Percentiles rank a stretch among this genome's conserved stretches.
phyloP scores from a whole-genome alignment of 1,140 invertebrate species.

The Hyles euphorbiae region DNA sequence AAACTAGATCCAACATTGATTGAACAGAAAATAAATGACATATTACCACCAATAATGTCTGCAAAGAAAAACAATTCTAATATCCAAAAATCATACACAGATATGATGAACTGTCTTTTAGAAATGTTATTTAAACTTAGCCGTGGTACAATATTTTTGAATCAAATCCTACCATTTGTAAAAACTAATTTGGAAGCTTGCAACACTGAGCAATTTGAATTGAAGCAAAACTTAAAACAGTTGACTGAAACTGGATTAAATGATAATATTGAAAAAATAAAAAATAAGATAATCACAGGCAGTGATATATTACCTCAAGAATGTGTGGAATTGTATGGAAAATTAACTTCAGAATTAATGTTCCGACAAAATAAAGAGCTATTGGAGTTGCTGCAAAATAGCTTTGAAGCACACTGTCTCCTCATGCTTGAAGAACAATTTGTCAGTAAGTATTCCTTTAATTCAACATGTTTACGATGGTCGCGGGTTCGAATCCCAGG shows the following conservation, averaged over 20 bases:
- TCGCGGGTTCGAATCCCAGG: too few species aligned
- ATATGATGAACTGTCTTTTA: conserved; percentile 51
- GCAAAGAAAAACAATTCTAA: conserved; percentile 44
- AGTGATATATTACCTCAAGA: conserved; percentile 51
- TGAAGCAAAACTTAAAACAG: conserved; percentile 47
- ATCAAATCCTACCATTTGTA: conserved; percentile 50
- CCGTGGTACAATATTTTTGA: conserved; percentile 48
- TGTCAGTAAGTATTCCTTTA: conserved; percentile 47
- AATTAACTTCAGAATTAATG: conserved; percentile 55
- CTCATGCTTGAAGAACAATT: conserved; percentile 54
- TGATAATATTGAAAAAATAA: conserved; percentile 30
- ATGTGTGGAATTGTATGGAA: conserved; percentile 54
- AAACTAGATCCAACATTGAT: conserved; percentile 56
- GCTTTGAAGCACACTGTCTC: conserved; percentile 56
- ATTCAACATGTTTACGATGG: too few species aligned
- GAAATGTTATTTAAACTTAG: conserved; percentile 62
- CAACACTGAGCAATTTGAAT: conserved; percentile 54
- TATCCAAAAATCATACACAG: conserved; percentile 36
- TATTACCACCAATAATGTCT: conserved; percentile 53
- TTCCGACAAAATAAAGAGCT: conserved; percentile 63
- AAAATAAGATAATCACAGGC: conserved; percentile 48
- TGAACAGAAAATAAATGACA: conserved; percentile 48
- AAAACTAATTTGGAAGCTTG: conserved; percentile 44
- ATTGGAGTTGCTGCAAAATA: conserved; percentile 48
- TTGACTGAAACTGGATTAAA: conserved; percentile 25